Evolutionary conservation across 2,888 invertebrate genomes (phyloP).

Genomic region (Euclidia mi): DNA sequence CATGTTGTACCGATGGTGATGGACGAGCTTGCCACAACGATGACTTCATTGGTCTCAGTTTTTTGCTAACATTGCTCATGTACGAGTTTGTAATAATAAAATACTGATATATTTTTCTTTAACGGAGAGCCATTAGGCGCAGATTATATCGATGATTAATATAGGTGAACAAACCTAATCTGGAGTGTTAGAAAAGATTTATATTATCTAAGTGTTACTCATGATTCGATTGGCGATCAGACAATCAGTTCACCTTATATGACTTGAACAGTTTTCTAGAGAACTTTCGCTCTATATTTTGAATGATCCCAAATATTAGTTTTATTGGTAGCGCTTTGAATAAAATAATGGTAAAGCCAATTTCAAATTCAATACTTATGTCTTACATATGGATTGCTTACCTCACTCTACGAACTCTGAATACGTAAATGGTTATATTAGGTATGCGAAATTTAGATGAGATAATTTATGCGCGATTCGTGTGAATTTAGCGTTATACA

Average conservation of each 20-base stretch:
- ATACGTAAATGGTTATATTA: slow-evolving; percentile 40
- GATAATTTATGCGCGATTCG: slow-evolving; percentile 38
- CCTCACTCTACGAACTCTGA: slow-evolving; percentile 27
- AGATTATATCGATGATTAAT: background rate
- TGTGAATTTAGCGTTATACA: slow-evolving; percentile 11
- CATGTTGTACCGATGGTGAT: slow-evolving; percentile 26
- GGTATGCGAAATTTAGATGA: slow-evolving; percentile 39
- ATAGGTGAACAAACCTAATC: background rate
- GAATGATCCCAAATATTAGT: background rate
- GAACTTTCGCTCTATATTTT: slow-evolving; percentile 1
- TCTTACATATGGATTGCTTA: slow-evolving; percentile 9
- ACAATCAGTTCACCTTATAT: background rate
- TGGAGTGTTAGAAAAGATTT: background rate
- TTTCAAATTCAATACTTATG: background rate
- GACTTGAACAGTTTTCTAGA: background rate
- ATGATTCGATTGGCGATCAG: background rate
- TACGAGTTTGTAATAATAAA: slow-evolving; percentile 38
- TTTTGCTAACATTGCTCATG: slow-evolving; percentile 49
- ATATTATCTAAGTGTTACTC: background rate
- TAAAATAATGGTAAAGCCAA: background rate
- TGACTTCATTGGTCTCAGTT: slow-evolving; percentile 59
- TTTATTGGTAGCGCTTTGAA: background rate
- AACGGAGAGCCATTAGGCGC: background rate
- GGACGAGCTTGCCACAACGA: slow-evolving; percentile 36
- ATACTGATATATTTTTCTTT: slow-evolving; percentile 13